Evolutionary conservation across 2,797 vertebrate species (phyloP), one percentile per base, ranked within the genome.

Genomic region (Varecia variegata): DNA sequence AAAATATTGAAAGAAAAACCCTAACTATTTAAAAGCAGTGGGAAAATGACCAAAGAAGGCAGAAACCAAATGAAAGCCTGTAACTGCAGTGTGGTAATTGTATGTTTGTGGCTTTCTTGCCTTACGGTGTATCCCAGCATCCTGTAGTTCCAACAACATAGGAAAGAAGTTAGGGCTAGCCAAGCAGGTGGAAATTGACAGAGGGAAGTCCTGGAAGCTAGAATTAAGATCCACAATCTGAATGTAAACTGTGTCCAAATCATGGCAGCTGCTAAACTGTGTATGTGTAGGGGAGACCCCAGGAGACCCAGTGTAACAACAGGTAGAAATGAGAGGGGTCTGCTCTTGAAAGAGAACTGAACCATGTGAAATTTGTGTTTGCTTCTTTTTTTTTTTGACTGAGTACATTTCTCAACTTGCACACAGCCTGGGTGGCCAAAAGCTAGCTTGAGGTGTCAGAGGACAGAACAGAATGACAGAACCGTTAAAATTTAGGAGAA

Each of bases 1-100:
- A 85, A 89, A 85, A 80, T 89, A 85, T n/a, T 84, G 56, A 73
- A 96, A 77, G 60, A 82, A 84, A 79, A 79, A 35, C 30, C 43
- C 30, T 11, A 79, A 1, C 70, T 60, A 30, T 58, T 84, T 89
- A 88, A 85, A 85, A 92, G 62, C 40, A 38, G 40, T 91, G 76
- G 76, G 65, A 45, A 92, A 94, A 80, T 85, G 50, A 73, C 25
- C 73, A 80, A 60, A 89, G 30, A 43, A 85, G 35, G 40, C 43
- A 68, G 67, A 74, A 93, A 30, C 56, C 62, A 79, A 58, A 27
- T 68, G 60, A 96, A 40, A 76, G 27, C 27, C 56, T 50, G 25
- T n/a, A 86, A 21, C 20, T 65, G 14, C 27, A 40, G 9, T 92
- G 58, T 68, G 23, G 13, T 90, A 84, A 71, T 54, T 54, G 13